phyloP scores from a whole-genome alignment of 2,113 vertebrate genomes.

The Mus spicilegus region DNA sequence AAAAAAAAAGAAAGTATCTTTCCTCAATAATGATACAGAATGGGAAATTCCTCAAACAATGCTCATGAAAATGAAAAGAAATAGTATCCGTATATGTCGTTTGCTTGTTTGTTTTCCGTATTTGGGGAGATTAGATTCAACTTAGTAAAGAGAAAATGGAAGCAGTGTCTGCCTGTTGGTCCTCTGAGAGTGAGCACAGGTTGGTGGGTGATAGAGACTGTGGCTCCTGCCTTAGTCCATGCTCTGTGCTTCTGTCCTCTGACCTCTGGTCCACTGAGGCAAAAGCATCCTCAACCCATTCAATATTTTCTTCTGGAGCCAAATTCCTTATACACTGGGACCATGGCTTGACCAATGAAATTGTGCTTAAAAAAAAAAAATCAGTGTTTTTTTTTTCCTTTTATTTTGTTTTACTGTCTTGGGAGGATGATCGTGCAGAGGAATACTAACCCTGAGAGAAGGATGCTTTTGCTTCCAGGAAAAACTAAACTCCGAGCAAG shows the following conservation, averaged over 20 bases:
- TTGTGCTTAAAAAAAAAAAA: background rate
- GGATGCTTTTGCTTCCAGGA: background rate
- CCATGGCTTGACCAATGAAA: background rate
- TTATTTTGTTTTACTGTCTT: background rate
- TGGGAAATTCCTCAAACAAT: background rate
- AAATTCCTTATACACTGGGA: background rate
- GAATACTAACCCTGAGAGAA: no score
- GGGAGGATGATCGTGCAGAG: background rate
- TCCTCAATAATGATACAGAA: background rate
- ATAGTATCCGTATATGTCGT: no score
- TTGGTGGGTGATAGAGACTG: background rate
- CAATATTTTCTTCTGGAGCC: background rate
- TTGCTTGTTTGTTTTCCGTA: no score
- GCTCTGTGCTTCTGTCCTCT: background rate
- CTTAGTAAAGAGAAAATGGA: background rate
- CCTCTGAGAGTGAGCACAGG: background rate
- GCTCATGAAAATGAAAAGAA: background rate
- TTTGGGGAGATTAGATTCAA: background rate
- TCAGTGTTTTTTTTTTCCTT: no score
- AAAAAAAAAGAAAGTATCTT: background rate
- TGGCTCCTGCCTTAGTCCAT: background rate
- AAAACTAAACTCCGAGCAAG: background rate
- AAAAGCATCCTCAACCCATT: background rate
- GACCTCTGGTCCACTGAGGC: background rate
- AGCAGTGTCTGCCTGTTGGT: background rate